These are phyloP conservation scores for Oxyteleia sp. DNA, from an alignment of 2,888 invertebrate species.

Conservation along the genomic window DNA sequence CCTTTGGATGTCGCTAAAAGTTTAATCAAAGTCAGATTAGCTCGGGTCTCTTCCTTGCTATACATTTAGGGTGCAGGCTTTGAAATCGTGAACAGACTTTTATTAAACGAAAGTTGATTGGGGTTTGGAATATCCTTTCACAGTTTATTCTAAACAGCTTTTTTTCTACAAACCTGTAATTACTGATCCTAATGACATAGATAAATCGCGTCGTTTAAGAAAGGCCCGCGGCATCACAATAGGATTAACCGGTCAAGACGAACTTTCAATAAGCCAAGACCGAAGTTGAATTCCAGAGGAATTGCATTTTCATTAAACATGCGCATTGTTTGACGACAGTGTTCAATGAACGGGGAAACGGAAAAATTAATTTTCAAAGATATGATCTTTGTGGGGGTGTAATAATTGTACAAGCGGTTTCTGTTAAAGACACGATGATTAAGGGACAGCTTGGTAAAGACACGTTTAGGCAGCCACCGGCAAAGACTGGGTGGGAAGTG, in stretches of 20 bases:
- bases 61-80: no score
- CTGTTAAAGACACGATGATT: slow-evolving; percentile 82
- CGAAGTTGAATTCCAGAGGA: not conserved
- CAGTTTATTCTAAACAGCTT: slow-evolving; percentile 67
- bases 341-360: not conserved
- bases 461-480: slow-evolving; percentile 78
- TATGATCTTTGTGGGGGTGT: slow-evolving; percentile 59
- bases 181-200: slow-evolving; percentile 44
- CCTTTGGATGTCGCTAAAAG: slow-evolving; percentile 86
- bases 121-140: slow-evolving; percentile 67
- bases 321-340: not conserved
- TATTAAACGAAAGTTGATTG: no score
- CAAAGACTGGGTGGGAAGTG: slow-evolving; percentile 81
- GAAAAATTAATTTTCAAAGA: slow-evolving; percentile 44
- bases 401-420: slow-evolving; percentile 71
- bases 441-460: slow-evolving; percentile 79
- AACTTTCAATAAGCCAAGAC: not conserved
- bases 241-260: not conserved
- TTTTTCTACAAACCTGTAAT: slow-evolving; percentile 53
- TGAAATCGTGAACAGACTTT: no score
- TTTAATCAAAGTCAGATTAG: slow-evolving; percentile 88
- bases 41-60: no score
- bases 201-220: slow-evolving; percentile 35
- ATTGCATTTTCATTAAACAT: not conserved
- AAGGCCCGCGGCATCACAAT: not conserved